Evolutionary conservation across 2,797 vertebrate genomes (phyloP), one percentile per base, ranked within the genome.

Genomic region (Sebastolobus alascanus): DNA sequence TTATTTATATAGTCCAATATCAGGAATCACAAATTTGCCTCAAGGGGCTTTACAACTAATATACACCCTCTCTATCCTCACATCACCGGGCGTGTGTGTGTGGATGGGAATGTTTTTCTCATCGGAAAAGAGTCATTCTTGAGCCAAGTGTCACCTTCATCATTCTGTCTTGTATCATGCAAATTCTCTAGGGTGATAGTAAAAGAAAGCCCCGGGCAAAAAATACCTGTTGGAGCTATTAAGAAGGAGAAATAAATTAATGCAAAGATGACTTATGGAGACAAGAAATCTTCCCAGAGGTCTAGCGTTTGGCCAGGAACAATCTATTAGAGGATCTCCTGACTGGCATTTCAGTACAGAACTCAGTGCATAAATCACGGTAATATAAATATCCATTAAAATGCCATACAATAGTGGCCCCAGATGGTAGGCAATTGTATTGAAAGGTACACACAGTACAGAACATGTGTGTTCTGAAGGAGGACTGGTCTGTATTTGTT

Each of bases 291-390:
- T 20, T 73, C 79, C 83, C 79, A 29, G 68, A 75, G 82, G 74
- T 68, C 43, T 76, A 27, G 22, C 61, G 73, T 86, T 87, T 75
- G 70, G 58, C 72, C 71, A 73, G 68, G 61, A 80, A 74, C 43
- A 68, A 37, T 35, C 68, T 67, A 68, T 82, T 78, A 70, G 65
- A 69, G 25, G 61, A 80, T 55, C 59, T 82, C 55, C 40, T 77
- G 20, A 67, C 81, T 12, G 11, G 65, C 18, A 78, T 68, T 83
- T 80, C 63, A 64, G 73, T 20, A 3, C 6, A 60, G 52, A 40
- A 33, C 11, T 66, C 8, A 38, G 25, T 56, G 46, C 52, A 85
- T 86, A 87, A 91, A 89, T 90, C 89, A 83, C 22, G 18, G 13
- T 6, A 31, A 66, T 75, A 60, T 46, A 33, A 77, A 85, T 37